Conservation (phyloP, 2,888 invertebrate genomes). For the Hemicrepidius hirtus region DNA sequence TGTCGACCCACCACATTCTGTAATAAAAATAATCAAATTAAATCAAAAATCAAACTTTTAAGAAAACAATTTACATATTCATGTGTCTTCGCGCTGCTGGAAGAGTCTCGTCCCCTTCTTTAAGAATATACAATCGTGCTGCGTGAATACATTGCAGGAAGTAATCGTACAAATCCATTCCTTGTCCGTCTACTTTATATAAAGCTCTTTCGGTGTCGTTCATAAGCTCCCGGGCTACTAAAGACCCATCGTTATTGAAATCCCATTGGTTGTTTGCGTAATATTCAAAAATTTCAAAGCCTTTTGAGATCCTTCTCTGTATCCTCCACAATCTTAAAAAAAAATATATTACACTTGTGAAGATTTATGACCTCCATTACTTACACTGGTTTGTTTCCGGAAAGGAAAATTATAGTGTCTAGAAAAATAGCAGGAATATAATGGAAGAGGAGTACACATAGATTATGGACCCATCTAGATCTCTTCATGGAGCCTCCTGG, state of each 20-base stretch:
- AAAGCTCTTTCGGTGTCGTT: constrained; percentile 79
- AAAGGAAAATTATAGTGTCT: constrained; percentile 84
- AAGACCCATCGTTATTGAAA: constrained; percentile 82
- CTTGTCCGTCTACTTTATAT: constrained; percentile 82
- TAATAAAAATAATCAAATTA: constrained; percentile 1
- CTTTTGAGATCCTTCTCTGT: constrained; percentile 88
- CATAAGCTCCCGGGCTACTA: constrained; percentile 75
- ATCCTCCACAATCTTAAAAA: constrained; percentile 83
- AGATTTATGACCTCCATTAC: constrained; percentile 66
- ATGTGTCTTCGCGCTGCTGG: constrained; percentile 87
- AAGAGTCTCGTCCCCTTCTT: constrained; percentile 86
- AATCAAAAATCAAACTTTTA: not conserved
- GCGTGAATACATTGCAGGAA: constrained; percentile 89
- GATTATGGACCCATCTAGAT: constrained; percentile 83
- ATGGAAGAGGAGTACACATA: constrained; percentile 91
- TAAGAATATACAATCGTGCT: constrained; percentile 86
- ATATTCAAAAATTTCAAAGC: constrained; percentile 92
- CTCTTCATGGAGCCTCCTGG: constrained; percentile 93
- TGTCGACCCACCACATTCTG: constrained; percentile 20
- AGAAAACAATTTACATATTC: constrained; percentile 78
- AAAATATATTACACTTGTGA: not conserved
- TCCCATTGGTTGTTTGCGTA: constrained; percentile 96
- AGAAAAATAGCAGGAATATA: constrained; percentile 91
- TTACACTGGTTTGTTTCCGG: constrained; percentile 93
- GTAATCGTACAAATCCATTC: constrained; percentile 86